Base-by-base conservation (phyloP, 1,140 invertebrate species). In the Samia ricini region DNA sequence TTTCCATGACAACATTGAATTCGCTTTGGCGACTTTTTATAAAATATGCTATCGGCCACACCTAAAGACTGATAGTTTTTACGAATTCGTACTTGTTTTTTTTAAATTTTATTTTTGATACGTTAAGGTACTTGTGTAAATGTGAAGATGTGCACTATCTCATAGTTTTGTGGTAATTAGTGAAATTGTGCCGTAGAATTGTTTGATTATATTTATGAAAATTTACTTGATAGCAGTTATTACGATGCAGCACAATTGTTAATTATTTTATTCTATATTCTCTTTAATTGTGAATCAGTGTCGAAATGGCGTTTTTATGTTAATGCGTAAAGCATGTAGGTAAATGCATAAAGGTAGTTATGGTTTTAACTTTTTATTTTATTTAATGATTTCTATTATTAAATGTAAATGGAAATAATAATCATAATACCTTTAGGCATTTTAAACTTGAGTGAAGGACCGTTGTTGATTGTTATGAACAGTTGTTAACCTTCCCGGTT, bases 1-100 rank as follows among this genome's bases (percentile, higher is more conserved):
- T 87, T 71, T 42, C 83, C 63, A 83, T 88, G 64, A 79, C 64
- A 83, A 88, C 77, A 86, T 88, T 84, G 83, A 88, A 85, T 88
- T n/a, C 81, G 68, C 81, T 76, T 74, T 60, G 36, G 33, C 56
- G 12, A 54, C 26, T 65, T 48, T 61, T 60, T 58, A 59, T 23
- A 12, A 18, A 58, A 15, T 49, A 22, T n/a, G 12, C 2, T 8
- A 59, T 8, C 48, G 5, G 33, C 19, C 56, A n/a, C 56, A 33
- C 56, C 19, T 7, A 33, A 12, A 55, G 22, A 22, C 22, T 22
- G n/a, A 36, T 26, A n/a, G 6, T 29, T 19, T n/a, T 18, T 21
- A 29, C 20, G 15, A 33, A 19, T 10, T 20, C 26, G 26, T 29
- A n/a, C n/a, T 4, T n/a, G 6, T 18, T 26, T 33, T 33, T 22